A percentile compares a stretch with the other conserved stretches of the same genome.
Evolutionary conservation across 2,113 vertebrate genomes (phyloP).

Genomic region (Tamias sibiricus): DNA sequence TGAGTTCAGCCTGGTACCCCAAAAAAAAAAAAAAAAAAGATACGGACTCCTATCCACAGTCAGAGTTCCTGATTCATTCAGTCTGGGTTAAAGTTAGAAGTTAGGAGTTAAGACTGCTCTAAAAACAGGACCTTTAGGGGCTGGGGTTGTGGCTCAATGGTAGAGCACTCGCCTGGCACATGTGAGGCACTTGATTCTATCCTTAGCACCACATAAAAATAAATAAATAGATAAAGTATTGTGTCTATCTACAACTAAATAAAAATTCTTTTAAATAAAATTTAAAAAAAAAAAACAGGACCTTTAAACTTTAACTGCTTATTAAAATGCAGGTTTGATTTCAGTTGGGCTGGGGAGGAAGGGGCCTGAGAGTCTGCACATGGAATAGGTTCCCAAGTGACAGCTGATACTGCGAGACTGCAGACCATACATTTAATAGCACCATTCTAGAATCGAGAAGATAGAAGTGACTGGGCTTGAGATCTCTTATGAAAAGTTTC

Average conservation of each 20-base stretch:
- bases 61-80: not conserved
- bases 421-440: not conserved
- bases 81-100: not conserved
- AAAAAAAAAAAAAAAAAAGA: too few relatives aligned
- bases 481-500: slow-evolving; percentile 4
- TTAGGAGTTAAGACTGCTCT: not conserved
- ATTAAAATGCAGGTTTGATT: not conserved
- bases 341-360: not conserved
- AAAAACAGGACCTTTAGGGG: not conserved
- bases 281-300: too few relatives aligned
- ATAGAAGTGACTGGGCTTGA: not conserved
- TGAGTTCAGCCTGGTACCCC: too few relatives aligned
- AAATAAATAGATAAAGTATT: too few relatives aligned
- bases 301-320: not conserved
- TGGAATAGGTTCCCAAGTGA: not conserved
- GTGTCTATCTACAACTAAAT: too few relatives aligned
- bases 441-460: not conserved
- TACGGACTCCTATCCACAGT: not conserved
- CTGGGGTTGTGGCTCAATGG: too few relatives aligned
- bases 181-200: too few relatives aligned
- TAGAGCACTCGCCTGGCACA: too few relatives aligned
- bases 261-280: too few relatives aligned
- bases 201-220: too few relatives aligned
- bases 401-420: too few relatives aligned
- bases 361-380: not conserved